Evolutionary conservation across 2,888 invertebrate genomes (phyloP), one percentile per base, ranked within the genome.

Genomic region (Scaptomyza polygonia): DNA sequence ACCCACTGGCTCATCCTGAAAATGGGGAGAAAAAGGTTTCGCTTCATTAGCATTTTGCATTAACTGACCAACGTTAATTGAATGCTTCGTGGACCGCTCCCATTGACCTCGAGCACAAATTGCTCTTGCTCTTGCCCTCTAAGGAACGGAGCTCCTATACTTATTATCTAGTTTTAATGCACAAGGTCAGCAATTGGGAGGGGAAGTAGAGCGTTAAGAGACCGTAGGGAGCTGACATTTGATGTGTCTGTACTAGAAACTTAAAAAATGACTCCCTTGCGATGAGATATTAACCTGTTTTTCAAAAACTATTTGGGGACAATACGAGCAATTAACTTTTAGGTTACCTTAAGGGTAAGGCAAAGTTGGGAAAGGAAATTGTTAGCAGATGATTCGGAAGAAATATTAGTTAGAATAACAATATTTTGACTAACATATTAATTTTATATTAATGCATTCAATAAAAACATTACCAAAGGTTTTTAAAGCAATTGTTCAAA

Each of bases 1-100:
- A 4, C 91, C 91, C 71, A 91, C 83, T 14, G 77, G 59, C 39
- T 89, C 88, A 45, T 86, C 75, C 92, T 91, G 58, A 5, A 74
- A 79, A 5, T 43, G 18, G 49, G 47, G 44, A 32, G 12, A 8
- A 36, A 7, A 14, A 7, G 36, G 36, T 2, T 34, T 57, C 5
- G 53, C 69, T 70, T 77, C 70, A 84, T 86, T 86, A 80, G 79
- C 77, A 83, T 74, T 39, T 68, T 59, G 27, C 67, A 77, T 80
- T 74, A 80, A 87, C 79, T 87, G 82, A 79, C 85, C 87, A 74
- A 11, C 62, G 54, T 52, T 82, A 85, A 84, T 84, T 87, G 79
- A 70, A 77, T 67, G 68, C 49, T 57, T 44, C 62, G 48, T 63
- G 45, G 62, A 75, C 66, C 79, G 47, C 75, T 61, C 72, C 69